A percentile compares a stretch with the other conserved stretches of the same genome.
Evolutionary conservation across 53 echinoderm and acorn worm species (phyloP).

Genomic region (Luidia sarsii): DNA sequence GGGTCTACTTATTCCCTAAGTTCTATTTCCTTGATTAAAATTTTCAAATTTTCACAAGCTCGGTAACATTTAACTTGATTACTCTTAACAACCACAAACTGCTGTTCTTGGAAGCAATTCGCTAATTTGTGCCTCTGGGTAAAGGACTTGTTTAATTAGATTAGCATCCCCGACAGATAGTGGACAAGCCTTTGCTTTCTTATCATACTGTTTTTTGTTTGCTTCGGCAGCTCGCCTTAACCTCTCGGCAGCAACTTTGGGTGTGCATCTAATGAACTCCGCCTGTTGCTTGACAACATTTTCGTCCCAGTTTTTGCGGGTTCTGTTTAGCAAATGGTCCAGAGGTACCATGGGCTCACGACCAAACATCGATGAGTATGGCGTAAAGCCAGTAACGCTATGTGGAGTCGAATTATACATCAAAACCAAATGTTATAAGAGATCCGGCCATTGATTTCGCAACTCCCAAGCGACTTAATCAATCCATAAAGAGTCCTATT

Average conservation of each 20-base stretch:
- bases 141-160: neutral
- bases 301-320: constrained; percentile 11
- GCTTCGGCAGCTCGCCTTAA: neutral
- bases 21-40: too few species aligned
- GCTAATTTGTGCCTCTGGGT: neutral
- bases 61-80: too few species aligned
- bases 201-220: constrained; percentile 12
- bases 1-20: too few species aligned
- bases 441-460: constrained; percentile 43
- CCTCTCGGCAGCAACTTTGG: neutral
- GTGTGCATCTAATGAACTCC: neutral
- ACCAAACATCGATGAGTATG: constrained; percentile 5
- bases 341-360: neutral
- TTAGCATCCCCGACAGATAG: neutral
- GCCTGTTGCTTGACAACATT: constrained; percentile 14
- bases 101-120: neutral
- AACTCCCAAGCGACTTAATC: constrained; percentile 1
- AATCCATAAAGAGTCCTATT: too few species aligned
- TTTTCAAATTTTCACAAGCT: too few species aligned
- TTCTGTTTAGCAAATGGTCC: constrained; percentile 11
- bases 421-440: constrained; percentile 20
- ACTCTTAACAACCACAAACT: neutral
- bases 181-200: neutral
- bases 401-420: too few species aligned
- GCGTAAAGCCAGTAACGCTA: constrained; percentile 6